Evolutionary conservation across 1,140 invertebrate species (phyloP).

Genomic region (Brachionus manjavacas): DNA sequence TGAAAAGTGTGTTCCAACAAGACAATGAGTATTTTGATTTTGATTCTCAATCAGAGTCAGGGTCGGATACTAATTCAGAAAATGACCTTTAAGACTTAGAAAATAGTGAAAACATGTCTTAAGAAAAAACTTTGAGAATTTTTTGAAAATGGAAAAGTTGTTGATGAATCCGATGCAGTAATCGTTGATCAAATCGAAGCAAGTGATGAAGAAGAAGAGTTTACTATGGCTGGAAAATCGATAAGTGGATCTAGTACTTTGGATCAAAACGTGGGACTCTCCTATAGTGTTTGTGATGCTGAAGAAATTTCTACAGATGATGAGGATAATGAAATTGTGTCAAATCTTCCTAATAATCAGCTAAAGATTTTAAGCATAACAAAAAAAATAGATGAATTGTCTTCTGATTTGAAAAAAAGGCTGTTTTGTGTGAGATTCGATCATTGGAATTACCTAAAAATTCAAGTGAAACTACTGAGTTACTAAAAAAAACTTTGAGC

Average conservation of each 20-base stretch:
- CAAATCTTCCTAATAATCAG: too few relatives aligned
- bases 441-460: background rate
- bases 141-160: background rate
- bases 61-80: background rate
- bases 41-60: background rate
- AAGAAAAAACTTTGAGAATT: background rate
- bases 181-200: background rate
- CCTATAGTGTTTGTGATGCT: slow-evolving; percentile 3
- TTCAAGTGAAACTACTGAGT: background rate
- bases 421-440: too few relatives aligned
- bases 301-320: too few relatives aligned
- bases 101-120: background rate
- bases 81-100: background rate
- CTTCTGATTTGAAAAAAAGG: background rate
- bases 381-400: background rate
- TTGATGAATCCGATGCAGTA: background rate
- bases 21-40: background rate
- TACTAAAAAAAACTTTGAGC: too few relatives aligned
- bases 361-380: too few relatives aligned
- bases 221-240: background rate
- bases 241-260: slow-evolving; percentile 1
- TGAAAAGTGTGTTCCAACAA: too few relatives aligned
- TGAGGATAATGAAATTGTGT: too few relatives aligned
- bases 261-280: slow-evolving; percentile 4
- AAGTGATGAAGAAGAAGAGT: background rate